These are phyloP conservation scores for Antechinus stuartii DNA, from an alignment of 2,113 vertebrate genomes.

Conservation along the genomic window DNA sequence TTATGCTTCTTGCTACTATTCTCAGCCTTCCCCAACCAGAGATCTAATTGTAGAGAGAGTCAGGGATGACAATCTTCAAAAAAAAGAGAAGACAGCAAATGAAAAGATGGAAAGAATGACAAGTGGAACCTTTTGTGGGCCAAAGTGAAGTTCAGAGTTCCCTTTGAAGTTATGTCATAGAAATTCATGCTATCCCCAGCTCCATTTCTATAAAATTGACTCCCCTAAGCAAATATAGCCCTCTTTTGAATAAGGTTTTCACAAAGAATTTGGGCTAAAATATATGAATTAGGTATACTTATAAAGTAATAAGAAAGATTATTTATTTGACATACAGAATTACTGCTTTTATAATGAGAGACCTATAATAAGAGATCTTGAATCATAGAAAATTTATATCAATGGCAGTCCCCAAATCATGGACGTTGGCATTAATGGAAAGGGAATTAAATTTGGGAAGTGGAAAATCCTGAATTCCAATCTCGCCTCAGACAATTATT, in stretches of 20 bases:
- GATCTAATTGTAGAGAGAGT: neutral
- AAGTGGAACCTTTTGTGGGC: neutral
- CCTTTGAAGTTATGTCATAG: neutral
- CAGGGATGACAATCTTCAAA: neutral
- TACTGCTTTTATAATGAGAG: neutral
- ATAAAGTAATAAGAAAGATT: neutral
- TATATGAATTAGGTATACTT: neutral
- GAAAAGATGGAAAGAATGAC: neutral
- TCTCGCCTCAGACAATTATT: neutral
- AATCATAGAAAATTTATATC: neutral
- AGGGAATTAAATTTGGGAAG: neutral
- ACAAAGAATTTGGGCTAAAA: neutral
- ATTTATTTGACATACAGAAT: too few species aligned
- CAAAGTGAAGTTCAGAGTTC: neutral
- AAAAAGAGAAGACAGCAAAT: neutral
- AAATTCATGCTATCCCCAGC: too few species aligned
- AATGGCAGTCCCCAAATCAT: too few species aligned
- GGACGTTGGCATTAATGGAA: too few species aligned
- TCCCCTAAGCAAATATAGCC: neutral
- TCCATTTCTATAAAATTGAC: neutral
- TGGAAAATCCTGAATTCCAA: neutral
- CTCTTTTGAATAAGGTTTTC: neutral
- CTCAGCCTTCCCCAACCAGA: neutral
- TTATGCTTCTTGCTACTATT: neutral
- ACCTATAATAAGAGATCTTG: neutral